Base-by-base conservation (phyloP, 2,113 vertebrate species). In the Alethe castanea region DNA sequence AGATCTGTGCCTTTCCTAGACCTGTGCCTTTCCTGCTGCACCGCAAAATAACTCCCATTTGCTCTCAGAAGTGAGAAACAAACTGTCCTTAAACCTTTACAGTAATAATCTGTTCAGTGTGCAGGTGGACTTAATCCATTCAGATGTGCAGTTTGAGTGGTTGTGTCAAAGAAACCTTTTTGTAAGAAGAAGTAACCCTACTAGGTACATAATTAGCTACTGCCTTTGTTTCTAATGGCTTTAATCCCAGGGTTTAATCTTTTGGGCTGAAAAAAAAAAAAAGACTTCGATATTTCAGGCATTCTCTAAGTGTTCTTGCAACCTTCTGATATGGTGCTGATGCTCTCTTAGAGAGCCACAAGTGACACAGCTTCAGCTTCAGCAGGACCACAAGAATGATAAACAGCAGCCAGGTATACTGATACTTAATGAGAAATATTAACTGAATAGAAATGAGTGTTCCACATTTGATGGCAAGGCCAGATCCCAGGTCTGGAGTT, bases 221-320 rank as follows among this genome's bases (percentile, higher is more conserved):
- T 82, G 40, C 57, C 85, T 93, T 82, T 86, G 66, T 83, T 95
- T 94, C 89, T 59, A 87, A 80, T 79, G 7, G 69, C 44, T 72
- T 65, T 79, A 83, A 85, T 64, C 52, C 35, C 23, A 65, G n/a
- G 19, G 8, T 45, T 94, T 72, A 76, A 50, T 36, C 72, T 83
- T 82, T 44, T 6, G 33, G 33, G 35, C 19, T 5, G 5, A 12
- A 20, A 28, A 52, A 52, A 52, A 52, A 52, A 20, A 28, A 52
- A 52, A 52, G 74, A 64, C 0, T 0, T 8, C n/a, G 14, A 13
- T 65, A 53, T 80, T 80, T 5, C 26, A 83, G n/a, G 36, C 23
- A n/a, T 86, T 73, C 35, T 86, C 20, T 70, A 19, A 36, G 8
- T 42, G 52, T 35, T 94, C 26, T 56, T 66, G n/a, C 33, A 76